A percentile compares a stretch with the other conserved stretches of the same genome.
Conservation (phyloP, 2,113 vertebrate genomes). For the Chloroceryle aenea region DNA sequence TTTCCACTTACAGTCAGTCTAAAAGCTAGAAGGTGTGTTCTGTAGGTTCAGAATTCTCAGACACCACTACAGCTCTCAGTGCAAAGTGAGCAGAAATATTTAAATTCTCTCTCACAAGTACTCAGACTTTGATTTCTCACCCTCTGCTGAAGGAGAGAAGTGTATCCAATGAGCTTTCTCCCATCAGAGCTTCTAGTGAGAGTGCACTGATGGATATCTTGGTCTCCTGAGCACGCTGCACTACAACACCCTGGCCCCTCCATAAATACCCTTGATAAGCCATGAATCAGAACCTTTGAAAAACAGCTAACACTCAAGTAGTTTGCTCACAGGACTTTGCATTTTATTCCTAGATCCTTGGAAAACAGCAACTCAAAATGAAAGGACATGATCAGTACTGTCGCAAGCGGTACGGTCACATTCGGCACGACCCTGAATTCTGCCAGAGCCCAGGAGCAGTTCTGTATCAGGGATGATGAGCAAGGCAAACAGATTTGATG, state of each 20-base stretch:
- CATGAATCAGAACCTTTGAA: neutral
- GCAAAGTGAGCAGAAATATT: neutral
- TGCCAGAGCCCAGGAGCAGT: neutral
- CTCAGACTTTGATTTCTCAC: neutral
- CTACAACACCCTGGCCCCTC: neutral
- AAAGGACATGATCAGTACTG: neutral
- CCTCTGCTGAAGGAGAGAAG: neutral
- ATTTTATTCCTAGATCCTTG: neutral
- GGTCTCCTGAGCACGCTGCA: neutral
- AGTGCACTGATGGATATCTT: accelerated
- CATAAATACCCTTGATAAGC: neutral
- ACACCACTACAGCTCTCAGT: neutral
- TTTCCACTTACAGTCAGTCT: neutral
- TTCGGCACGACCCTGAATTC: neutral
- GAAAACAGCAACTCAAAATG: neutral
- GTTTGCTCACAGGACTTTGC: neutral
- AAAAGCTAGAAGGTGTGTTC: neutral
- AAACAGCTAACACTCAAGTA: neutral
- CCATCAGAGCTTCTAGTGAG: neutral
- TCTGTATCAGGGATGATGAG: neutral
- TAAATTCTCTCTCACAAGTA: neutral
- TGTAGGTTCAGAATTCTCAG: neutral
- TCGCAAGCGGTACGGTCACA: neutral
- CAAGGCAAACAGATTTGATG: neutral
- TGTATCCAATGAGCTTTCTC: neutral